Percentiles rank a stretch among this genome's conserved stretches.
Evolutionary conservation across 2,113 vertebrate genomes (phyloP).

Genomic region (Serilophus lunatus): DNA sequence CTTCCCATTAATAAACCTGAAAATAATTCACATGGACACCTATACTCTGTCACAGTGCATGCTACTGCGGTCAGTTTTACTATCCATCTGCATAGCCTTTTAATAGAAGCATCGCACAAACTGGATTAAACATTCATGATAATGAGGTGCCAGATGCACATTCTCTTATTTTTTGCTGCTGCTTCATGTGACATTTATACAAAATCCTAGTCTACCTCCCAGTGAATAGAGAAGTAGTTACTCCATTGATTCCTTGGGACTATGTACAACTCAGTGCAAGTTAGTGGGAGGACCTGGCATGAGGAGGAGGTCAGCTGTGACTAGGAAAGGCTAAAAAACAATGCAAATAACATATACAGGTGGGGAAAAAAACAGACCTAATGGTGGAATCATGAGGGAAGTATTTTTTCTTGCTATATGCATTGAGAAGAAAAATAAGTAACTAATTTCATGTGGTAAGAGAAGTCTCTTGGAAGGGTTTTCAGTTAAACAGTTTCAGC

Average conservation of each 20-base stretch:
- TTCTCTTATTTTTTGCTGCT: background rate
- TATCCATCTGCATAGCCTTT: background rate
- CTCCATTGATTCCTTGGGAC: background rate
- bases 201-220: background rate
- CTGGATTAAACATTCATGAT: background rate
- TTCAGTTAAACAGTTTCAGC: background rate
- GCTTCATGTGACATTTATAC: background rate
- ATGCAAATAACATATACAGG: background rate
- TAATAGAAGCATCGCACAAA: background rate
- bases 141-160: background rate
- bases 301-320: background rate
- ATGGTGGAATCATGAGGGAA: background rate
- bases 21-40: background rate
- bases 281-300: background rate
- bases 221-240: background rate
- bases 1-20: background rate
- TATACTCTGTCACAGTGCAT: background rate
- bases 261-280: background rate
- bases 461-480: background rate
- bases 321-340: background rate
- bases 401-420: background rate
- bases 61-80: background rate
- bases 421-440: background rate
- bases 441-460: conserved; percentile 34
- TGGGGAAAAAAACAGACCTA: background rate